Percentiles rank a stretch among this genome's conserved stretches.
phyloP scores from a whole-genome alignment of 1,140 invertebrate genomes.

The Drosophila novamexicana region DNA sequence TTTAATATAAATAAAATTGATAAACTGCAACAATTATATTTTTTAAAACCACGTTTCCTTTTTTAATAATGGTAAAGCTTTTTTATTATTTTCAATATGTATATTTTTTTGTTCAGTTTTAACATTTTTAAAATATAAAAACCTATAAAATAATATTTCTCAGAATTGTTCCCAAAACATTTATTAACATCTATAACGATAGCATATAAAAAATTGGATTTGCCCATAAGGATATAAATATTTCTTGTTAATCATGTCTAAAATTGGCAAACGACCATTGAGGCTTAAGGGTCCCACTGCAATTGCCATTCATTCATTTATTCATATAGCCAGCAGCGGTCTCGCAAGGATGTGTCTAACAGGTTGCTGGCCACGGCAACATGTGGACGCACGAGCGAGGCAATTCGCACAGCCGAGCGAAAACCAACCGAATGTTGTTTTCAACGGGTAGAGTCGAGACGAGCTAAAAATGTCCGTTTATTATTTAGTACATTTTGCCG shows the following conservation, averaged over 20 bases:
- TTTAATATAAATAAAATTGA: too few relatives aligned
- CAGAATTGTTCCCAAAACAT: too few relatives aligned
- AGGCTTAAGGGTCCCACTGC: not conserved
- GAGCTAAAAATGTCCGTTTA: slow-evolving; percentile 30
- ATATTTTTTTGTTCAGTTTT: too few relatives aligned
- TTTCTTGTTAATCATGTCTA: not conserved
- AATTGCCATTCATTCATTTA: slow-evolving; percentile 18
- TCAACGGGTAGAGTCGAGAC: slow-evolving; percentile 1
- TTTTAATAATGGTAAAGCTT: too few relatives aligned
- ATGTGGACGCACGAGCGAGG: slow-evolving; percentile 42
- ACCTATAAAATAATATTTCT: too few relatives aligned
- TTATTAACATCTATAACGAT: too few relatives aligned
- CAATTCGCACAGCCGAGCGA: slow-evolving; percentile 12
- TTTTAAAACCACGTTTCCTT: too few relatives aligned
- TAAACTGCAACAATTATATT: too few relatives aligned
- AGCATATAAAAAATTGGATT: too few relatives aligned
- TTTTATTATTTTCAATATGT: too few relatives aligned
- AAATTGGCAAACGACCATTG: not conserved
- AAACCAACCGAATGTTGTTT: slow-evolving; percentile 3
- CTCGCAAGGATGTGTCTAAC: slow-evolving; percentile 46
- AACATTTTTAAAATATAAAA: too few relatives aligned
- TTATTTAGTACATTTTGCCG: slow-evolving; percentile 62
- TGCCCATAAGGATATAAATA: too few relatives aligned
- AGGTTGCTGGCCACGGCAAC: slow-evolving; percentile 64
- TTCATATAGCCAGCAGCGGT: not conserved